Conservation (phyloP, 2,113 vertebrate species). For the Myxocyprinus asiaticus region DNA sequence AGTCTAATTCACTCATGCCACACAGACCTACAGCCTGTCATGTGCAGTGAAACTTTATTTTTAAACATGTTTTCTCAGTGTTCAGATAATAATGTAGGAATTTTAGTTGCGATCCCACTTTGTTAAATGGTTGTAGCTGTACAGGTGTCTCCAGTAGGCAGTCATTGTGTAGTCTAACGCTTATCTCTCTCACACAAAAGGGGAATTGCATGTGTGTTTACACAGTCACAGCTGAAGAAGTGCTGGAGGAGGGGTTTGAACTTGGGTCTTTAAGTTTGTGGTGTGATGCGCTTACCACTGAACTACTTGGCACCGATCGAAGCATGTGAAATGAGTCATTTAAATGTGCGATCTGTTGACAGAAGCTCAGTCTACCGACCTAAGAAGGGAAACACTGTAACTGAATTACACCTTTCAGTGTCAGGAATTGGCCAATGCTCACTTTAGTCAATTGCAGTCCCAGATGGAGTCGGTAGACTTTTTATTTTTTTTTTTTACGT, state of each 20-base stretch:
- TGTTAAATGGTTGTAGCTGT: not conserved
- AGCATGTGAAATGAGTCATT: slow-evolving; percentile 15
- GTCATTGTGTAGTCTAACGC: not conserved
- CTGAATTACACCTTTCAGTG: not conserved
- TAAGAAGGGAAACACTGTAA: no score
- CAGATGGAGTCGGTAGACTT: no score
- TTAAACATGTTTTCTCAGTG: not conserved
- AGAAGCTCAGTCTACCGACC: not conserved
- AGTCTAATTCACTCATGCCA: no score
- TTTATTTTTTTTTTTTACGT: no score
- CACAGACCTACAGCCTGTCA: not conserved
- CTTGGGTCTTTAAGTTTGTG: not conserved
- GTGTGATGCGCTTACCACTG: not conserved
- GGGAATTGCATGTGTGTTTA: not conserved
- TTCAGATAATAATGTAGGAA: not conserved
- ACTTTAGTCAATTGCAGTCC: no score
- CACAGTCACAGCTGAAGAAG: not conserved
- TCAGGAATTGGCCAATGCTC: not conserved
- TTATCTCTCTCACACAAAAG: not conserved
- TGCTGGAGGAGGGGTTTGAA: not conserved
- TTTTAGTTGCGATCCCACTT: not conserved
- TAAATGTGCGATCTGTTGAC: slow-evolving; percentile 2
- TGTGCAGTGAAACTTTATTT: no score
- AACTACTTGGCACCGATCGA: not conserved
- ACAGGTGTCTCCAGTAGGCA: not conserved